Evolutionary conservation across 2,113 vertebrate genomes (phyloP), one percentile per base, ranked within the genome.

Genomic region (Emydura subglobosa): DNA sequence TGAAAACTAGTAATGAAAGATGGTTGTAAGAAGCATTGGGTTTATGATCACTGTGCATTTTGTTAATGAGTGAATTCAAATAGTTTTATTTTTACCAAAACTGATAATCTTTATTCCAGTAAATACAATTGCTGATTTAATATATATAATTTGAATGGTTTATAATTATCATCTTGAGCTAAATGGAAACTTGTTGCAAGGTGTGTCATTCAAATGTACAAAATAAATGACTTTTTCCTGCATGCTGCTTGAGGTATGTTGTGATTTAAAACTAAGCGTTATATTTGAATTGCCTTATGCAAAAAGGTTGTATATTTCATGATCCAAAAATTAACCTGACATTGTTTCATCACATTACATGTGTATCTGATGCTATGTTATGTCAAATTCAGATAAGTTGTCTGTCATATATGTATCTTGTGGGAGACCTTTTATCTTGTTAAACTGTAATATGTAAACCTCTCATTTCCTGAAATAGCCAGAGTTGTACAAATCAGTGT

Each of bases 11-110:
- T 93, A 57, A 79, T 96, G 96, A 93, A 97, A 94, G 97, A 72
- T 83, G 91, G 47, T 61, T 92, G 96, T 93, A 92, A 96, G 96
- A 97, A 96, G 90, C 97, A 96, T 81, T 95, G 91, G 95, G 92
- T 98, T 98, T 97, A 97, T 98, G 91, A 98, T 98, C 98, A 98
- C 98, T 99, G 98, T 99, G 98, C 98, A 98, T 98, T 98, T 98
- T 98, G 96, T 97, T 98, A 97, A 98, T 93, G 96, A 98, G 97
- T 96, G 88, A 96, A 95, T 97, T 98, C 92, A 98, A 96, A 98
- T 98, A 97, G 94, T 98, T 98, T 98, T 98, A 98, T 98, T 98
- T 98, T 98, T 98, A 97, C 94, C 97, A 97, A 96, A 91, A 79
- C 95, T 97, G 93, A 96, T 97, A 83, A 94, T 96, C 96, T 97